Percentiles rank a stretch among this genome's conserved stretches.
Evolutionary conservation across 2,113 vertebrate genomes (phyloP).

Genomic region (Hypanus sabinus): DNA sequence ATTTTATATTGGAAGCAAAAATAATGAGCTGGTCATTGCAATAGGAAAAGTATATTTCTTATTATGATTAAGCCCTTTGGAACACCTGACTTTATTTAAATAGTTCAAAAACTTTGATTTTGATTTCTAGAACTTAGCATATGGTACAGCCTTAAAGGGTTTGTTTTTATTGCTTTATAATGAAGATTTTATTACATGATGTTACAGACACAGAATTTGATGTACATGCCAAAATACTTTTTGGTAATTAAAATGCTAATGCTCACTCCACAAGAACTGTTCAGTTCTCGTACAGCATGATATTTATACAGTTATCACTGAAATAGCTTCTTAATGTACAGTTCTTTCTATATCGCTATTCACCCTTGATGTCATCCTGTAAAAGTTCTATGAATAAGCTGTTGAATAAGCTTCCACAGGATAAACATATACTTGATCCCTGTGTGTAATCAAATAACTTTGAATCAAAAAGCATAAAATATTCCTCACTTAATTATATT

Average conservation of each 20-base stretch:
- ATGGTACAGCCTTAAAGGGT: not conserved
- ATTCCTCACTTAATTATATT: not conserved
- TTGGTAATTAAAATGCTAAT: not conserved
- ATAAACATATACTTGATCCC: not conserved
- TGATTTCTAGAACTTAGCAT: not conserved
- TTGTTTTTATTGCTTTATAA: constrained; percentile 1
- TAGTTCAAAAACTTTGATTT: not conserved
- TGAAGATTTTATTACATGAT: not conserved
- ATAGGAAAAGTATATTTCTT: not conserved
- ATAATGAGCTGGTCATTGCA: not conserved
- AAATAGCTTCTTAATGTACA: not conserved
- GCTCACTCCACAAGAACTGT: not conserved
- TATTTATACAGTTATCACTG: not conserved
- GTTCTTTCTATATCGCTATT: not conserved
- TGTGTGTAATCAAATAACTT: not conserved
- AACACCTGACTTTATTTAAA: not conserved
- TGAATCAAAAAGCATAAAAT: constrained; percentile 15
- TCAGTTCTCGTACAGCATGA: not conserved
- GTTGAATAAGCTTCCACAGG: not conserved
- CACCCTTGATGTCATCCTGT: not conserved
- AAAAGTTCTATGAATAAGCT: not conserved
- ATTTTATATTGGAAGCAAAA: not conserved
- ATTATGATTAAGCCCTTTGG: not conserved
- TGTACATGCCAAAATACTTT: not conserved
- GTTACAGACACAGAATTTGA: not conserved